Base-by-base conservation (phyloP, 2,797 vertebrate genomes). In the Liparis tanakae region DNA sequence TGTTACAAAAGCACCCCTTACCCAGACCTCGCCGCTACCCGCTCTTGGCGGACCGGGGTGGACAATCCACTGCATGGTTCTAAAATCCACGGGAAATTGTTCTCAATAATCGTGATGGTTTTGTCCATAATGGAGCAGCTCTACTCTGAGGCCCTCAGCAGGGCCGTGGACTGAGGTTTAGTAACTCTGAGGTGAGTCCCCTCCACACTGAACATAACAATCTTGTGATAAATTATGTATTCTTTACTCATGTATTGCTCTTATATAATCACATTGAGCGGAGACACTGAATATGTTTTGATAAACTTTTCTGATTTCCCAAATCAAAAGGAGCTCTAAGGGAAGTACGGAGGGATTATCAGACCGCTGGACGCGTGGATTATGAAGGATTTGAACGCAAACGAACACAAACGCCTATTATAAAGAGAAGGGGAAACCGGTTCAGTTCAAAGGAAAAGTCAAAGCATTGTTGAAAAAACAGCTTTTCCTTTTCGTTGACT, bases 351-450 rank as follows among this genome's bases (percentile, higher is more conserved):
- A 22, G 9, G 6, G n/a, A 51, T 51, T 10, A 50, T 20, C 48
- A 51, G 48, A 20, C 22, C n/a, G 10, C 3, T 46, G 44, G 43
- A 46, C 15, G 15, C 6, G 10, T 25, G 12, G 51, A 25, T 54
- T 54, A 7, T 36, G 8, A 30, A 53, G 54, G 44, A 6, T 41
- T 59, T 30, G 25, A 30, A 30, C 25, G 2, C 25, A 2, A 30
- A 30, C 30, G 20, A 18, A 20, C 46, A 81, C 58, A 66, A 59
- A 68, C 54, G 17, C 36, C 81, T 41, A 67, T 80, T 56, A 64
- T 60, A 33, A 84, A 78, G 36, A 63, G 63, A 61, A 41, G 62
- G n/a, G 43, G 4, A 10, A 57, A 69, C 70, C 20, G 33, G 53
- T 44, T 81, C 68, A 67, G 22, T 57, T 60, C 62, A 78, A 60